Evolutionary conservation across 2,797 vertebrate species (phyloP).

Genomic region (Nannoperca obscura): DNA sequence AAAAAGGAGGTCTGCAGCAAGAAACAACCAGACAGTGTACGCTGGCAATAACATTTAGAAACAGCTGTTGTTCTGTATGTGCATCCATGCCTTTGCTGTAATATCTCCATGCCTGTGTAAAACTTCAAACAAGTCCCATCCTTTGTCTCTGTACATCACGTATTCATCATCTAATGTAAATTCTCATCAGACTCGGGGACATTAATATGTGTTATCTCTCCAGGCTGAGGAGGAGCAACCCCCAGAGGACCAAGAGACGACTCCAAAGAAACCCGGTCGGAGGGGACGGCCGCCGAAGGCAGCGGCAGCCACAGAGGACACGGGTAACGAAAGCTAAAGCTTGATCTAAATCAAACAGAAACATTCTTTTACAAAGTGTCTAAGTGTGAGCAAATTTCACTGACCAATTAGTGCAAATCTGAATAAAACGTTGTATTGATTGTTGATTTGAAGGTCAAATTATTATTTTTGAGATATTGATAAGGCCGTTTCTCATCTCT

Average conservation of each 20-base stretch:
- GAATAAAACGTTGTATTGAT: background rate
- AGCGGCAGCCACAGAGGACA: slow-evolving; percentile 58
- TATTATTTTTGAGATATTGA: background rate
- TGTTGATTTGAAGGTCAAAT: background rate
- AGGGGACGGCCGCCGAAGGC: slow-evolving; percentile 81
- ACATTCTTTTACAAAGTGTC: background rate
- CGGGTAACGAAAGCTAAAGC: slow-evolving; percentile 52
- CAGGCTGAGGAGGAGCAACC: slow-evolving; percentile 67
- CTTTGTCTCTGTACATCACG: background rate
- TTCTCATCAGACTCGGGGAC: background rate
- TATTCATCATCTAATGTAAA: background rate
- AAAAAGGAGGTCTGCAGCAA: slow-evolving; percentile 56
- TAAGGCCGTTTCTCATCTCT: background rate
- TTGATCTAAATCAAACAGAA: background rate
- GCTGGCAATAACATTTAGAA: background rate
- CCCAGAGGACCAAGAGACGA: slow-evolving; percentile 66
- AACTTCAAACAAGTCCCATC: background rate
- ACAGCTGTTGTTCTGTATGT: background rate
- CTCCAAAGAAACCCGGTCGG: slow-evolving; percentile 70
- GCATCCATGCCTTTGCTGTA: background rate
- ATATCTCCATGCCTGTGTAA: background rate
- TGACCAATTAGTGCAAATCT: background rate
- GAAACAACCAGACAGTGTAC: slow-evolving; percentile 67
- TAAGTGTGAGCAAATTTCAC: background rate
- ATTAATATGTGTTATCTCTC: background rate